phyloP scores from a whole-genome alignment of 2,888 invertebrate species.

The Hirtodrosophila confusa region DNA sequence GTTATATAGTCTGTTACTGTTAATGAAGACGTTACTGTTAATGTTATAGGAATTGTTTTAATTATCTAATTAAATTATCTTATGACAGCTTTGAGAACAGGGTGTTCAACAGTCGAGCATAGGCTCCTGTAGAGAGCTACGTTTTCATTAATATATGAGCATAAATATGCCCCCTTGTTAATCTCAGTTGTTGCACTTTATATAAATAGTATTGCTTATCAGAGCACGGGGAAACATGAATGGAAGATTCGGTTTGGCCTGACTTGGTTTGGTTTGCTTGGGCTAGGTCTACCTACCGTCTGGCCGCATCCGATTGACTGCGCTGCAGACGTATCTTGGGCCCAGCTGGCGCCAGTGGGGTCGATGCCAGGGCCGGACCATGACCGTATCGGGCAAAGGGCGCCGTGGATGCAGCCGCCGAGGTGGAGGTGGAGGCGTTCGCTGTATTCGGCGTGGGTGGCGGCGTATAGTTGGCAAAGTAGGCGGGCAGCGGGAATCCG shows the following conservation, averaged over 20 bases:
- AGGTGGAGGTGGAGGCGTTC: conserved; percentile 61
- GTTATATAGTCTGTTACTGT: no score
- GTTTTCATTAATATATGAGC: no score
- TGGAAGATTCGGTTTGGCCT: background rate
- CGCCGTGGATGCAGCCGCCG: conserved; percentile 28
- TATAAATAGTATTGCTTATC: conserved; percentile 2
- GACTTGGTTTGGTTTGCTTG: background rate
- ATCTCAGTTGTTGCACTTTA: background rate
- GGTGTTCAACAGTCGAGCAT: background rate
- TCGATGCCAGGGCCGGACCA: conserved; percentile 59
- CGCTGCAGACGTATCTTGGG: conserved; percentile 78
- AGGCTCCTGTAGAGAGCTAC: background rate
- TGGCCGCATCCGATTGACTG: conserved; percentile 81
- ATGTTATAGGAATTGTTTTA: no score
- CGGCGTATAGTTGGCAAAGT: conserved; percentile 79
- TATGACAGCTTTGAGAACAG: background rate
- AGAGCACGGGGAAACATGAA: background rate
- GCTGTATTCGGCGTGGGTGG: conserved; percentile 81
- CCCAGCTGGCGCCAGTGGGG: conserved; percentile 60
- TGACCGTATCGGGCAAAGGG: conserved; percentile 50
- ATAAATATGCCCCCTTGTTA: no score
- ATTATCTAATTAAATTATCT: background rate
- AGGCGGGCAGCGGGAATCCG: conserved; percentile 45
- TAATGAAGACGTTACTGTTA: no score
- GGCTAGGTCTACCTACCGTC: conserved; percentile 79